Percentiles rank a stretch among this genome's conserved stretches.
These are phyloP conservation scores for Emmelina monodactyla DNA, from an alignment of 2,888 invertebrate species.

Conservation along the genomic window DNA sequence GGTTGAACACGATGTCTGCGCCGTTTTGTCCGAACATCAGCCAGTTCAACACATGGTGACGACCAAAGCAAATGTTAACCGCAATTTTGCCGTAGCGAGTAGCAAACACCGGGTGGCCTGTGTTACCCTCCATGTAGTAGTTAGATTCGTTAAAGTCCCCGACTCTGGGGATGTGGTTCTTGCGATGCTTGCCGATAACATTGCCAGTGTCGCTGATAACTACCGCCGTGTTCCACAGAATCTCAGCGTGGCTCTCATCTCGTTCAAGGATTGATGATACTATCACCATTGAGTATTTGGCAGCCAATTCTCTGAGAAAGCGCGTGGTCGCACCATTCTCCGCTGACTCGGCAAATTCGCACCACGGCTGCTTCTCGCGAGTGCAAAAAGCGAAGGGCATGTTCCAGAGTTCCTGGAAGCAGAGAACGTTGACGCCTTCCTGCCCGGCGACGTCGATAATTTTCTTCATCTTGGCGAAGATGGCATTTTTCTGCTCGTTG, in stretches of 20 bases:
- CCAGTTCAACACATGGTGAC: conserved; percentile 99
- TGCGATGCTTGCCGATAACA: conserved; percentile 94
- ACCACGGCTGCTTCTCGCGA: conserved; percentile 95
- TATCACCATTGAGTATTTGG: conserved; percentile 91
- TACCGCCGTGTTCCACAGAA: conserved; percentile 96
- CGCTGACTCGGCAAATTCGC: conserved; percentile 95
- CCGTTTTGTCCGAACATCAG: conserved; percentile 97
- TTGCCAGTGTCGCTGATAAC: conserved; percentile 89
- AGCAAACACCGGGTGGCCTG: conserved; percentile 94
- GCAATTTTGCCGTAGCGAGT: conserved; percentile 90
- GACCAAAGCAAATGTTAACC: conserved; percentile 96
- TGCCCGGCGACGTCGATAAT: conserved; percentile 85
- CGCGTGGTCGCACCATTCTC: conserved; percentile 87
- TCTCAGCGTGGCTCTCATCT: conserved; percentile 85
- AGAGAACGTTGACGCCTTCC: conserved; percentile 88
- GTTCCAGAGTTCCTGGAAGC: conserved; percentile 97
- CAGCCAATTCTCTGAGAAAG: conserved; percentile 81
- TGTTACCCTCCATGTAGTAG: conserved; percentile 95
- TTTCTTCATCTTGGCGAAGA: conserved; percentile 77
- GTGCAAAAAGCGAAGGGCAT: conserved; percentile 99
- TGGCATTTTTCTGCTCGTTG: conserved; percentile 78
- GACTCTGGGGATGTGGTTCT: conserved; percentile 98
- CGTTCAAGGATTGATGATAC: conserved; percentile 95
- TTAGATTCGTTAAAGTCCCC: conserved; percentile 99
- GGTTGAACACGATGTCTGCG: conserved; percentile 99